These are phyloP conservation scores for Cacatua alba DNA, from an alignment of 2,113 vertebrate species.

Conservation along the genomic window DNA sequence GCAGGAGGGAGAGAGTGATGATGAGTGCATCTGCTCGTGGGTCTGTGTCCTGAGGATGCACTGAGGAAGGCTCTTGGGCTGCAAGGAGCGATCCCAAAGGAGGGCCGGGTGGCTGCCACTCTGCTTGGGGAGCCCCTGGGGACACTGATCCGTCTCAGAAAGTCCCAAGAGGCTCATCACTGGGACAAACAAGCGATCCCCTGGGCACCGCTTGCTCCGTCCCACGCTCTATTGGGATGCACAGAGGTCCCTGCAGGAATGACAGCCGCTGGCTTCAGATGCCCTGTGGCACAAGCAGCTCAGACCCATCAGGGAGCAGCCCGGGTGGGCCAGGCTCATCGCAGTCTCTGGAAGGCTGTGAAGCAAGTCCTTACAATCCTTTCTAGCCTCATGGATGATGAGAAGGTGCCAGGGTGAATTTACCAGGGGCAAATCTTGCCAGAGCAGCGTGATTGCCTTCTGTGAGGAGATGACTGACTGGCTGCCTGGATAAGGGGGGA, in stretches of 20 bases:
- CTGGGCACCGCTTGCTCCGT: not conserved
- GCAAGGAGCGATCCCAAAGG: fast-evolving
- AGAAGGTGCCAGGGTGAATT: not conserved
- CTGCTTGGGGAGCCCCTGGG: not conserved
- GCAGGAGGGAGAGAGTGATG: not conserved
- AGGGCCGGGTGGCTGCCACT: not conserved
- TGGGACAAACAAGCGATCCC: not conserved
- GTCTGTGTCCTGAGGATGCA: fast-evolving
- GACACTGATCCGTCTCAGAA: not conserved
- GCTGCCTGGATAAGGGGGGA: not conserved
- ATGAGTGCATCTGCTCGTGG: not conserved
- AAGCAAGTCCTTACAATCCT: not conserved
- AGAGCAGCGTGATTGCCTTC: not conserved
- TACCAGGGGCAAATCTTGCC: not conserved
- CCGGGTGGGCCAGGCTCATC: not conserved
- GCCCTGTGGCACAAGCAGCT: fast-evolving
- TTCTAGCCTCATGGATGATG: not conserved
- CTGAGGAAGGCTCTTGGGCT: not conserved
- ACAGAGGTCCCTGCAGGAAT: not conserved
- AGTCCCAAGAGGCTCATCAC: not conserved
- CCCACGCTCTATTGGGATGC: not conserved
- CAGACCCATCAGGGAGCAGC: not conserved
- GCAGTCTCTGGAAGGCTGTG: not conserved
- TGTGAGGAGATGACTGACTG: not conserved
- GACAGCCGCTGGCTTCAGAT: fast-evolving